A percentile compares a stretch with the other conserved stretches of the same genome.
These are phyloP conservation scores for Hedya salicella DNA, from an alignment of 2,888 invertebrate species.

Conservation along the genomic window DNA sequence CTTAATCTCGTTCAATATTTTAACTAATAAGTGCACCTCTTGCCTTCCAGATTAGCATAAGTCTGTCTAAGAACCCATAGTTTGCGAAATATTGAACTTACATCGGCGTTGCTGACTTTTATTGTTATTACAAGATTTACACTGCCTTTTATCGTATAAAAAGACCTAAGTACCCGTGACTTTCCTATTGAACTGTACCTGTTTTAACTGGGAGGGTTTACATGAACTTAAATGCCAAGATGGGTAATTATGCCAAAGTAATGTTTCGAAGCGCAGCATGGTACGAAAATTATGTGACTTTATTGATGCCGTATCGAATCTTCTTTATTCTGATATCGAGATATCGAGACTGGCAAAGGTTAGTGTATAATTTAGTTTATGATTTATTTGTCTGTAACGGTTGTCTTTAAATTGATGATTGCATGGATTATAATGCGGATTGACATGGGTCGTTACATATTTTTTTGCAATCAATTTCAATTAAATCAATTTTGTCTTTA, in stretches of 20 bases:
- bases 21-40: too few relatives aligned
- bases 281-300: conserved; percentile 49
- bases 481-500: too few relatives aligned
- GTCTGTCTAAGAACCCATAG: too few relatives aligned
- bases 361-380: conserved; percentile 41
- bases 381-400: conserved; percentile 19
- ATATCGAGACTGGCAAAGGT: conserved; percentile 49
- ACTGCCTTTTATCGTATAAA: not conserved
- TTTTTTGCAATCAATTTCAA: not conserved
- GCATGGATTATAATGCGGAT: not conserved
- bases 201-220: not conserved
- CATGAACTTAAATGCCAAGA: conserved; percentile 54
- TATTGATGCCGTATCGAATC: conserved; percentile 52
- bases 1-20: too few relatives aligned
- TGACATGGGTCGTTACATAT: conserved; percentile 3
- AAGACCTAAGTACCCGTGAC: not conserved
- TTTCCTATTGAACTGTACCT: not conserved
- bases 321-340: conserved; percentile 43
- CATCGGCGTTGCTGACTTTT: conserved; percentile 51
- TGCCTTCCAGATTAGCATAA: too few relatives aligned
- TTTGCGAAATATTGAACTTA: conserved; percentile 55
- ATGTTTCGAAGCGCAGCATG: conserved; percentile 42
- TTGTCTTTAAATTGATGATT: conserved; percentile 2
- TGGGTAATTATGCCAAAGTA: conserved; percentile 49
- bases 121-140: conserved; percentile 64